Percentiles rank a stretch among this genome's conserved stretches.
Conservation (phyloP, 2,797 vertebrate species). For the Platalea minor region DNA sequence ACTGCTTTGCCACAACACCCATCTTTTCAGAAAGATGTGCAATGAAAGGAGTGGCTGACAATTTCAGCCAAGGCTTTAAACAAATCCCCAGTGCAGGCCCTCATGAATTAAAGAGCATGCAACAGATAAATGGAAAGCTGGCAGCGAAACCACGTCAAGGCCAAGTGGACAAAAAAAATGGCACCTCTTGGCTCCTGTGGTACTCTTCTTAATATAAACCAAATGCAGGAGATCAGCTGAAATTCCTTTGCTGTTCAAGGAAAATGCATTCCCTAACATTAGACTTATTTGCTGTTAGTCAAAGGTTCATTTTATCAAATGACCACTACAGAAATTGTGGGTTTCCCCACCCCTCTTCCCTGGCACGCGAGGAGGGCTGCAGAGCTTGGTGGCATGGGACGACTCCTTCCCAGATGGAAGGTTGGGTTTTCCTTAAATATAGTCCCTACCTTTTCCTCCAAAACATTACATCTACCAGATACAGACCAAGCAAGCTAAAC, state of each 20-base stretch:
- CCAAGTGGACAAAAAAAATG: not conserved
- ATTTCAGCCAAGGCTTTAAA: constrained; percentile 51
- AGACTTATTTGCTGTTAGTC: not conserved
- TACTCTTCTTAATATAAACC: not conserved
- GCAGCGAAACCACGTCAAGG: constrained; percentile 30
- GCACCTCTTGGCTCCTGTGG: not conserved
- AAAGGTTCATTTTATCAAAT: not conserved
- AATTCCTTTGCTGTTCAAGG: not conserved
- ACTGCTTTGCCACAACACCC: constrained; percentile 35
- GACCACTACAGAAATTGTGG: not conserved
- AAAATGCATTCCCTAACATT: not conserved
- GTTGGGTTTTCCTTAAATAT: not conserved
- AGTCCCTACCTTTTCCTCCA: not conserved
- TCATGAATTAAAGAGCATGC: constrained; percentile 41
- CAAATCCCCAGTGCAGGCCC: constrained; percentile 28
- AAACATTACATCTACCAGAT: not conserved
- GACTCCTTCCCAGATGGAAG: not conserved
- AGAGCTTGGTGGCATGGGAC: not conserved
- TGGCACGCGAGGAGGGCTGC: not conserved
- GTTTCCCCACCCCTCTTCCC: not conserved
- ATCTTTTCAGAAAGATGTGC: constrained; percentile 17
- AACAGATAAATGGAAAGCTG: constrained; percentile 32
- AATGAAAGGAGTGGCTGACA: constrained; percentile 36
- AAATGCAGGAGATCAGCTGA: constrained; percentile 11
- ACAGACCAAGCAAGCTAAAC: not conserved